Conservation (phyloP, 1,140 invertebrate genomes). For the Maniola jurtina region DNA sequence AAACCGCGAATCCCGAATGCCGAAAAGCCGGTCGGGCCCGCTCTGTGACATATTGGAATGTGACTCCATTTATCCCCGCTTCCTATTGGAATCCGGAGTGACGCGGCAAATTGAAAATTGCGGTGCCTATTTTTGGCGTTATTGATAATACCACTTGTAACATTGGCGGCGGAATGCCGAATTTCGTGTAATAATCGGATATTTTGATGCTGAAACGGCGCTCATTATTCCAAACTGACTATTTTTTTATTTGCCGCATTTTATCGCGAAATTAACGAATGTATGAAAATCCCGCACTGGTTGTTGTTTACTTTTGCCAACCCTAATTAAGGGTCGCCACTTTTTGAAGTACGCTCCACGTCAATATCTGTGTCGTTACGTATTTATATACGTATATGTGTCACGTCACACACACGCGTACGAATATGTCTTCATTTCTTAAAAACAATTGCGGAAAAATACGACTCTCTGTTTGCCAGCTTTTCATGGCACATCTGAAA, state of each 20-base stretch:
- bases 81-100: conserved; percentile 78
- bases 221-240: conserved; percentile 25
- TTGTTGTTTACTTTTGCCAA: too few relatives aligned
- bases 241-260: conserved; percentile 17
- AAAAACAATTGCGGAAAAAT: too few relatives aligned
- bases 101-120: conserved; percentile 77
- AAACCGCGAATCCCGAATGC: conserved; percentile 61
- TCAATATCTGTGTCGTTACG: too few relatives aligned
- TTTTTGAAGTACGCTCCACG: too few relatives aligned
- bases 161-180: conserved; percentile 36
- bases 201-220: conserved; percentile 25
- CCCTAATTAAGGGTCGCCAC: too few relatives aligned
- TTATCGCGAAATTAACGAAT: neutral
- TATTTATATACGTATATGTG: too few relatives aligned
- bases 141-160: conserved; percentile 74
- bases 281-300: too few relatives aligned
- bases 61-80: conserved; percentile 76
- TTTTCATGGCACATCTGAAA: too few relatives aligned
- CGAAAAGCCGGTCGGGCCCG: conserved; percentile 61
- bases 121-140: conserved; percentile 73
- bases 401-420: too few relatives aligned
- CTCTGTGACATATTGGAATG: conserved; percentile 77
- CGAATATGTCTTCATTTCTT: too few relatives aligned
- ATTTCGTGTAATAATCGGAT: conserved; percentile 33
- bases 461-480: too few relatives aligned